phyloP scores from a whole-genome alignment of 2,888 invertebrate genomes.

The Atherix ibis region DNA sequence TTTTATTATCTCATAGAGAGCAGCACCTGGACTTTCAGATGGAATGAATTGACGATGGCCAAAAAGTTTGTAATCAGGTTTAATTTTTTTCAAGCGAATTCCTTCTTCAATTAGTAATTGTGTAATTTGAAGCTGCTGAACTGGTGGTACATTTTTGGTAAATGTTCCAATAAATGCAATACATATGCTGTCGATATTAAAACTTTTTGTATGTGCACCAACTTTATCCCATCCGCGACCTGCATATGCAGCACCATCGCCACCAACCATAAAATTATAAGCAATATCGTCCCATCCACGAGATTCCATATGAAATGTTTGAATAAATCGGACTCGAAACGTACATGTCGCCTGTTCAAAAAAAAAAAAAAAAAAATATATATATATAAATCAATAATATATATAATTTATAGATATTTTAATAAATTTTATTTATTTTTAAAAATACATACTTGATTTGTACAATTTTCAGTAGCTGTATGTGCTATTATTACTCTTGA shows the following conservation, averaged over 20 bases:
- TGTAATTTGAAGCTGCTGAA: constrained; percentile 43
- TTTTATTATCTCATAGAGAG: constrained; percentile 44
- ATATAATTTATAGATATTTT: not conserved
- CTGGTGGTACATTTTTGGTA: constrained; percentile 35
- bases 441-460: constrained; percentile 31
- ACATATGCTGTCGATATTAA: constrained; percentile 49
- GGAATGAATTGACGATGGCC: constrained; percentile 50
- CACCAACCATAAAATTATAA: constrained; percentile 66
- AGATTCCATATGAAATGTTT: constrained; percentile 53
- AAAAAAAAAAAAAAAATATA: too few relatives aligned
- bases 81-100: constrained; percentile 42
- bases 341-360: constrained; percentile 37
- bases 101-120: constrained; percentile 45
- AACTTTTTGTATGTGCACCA: constrained; percentile 54
- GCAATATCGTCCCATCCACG: constrained; percentile 49
- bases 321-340: constrained; percentile 33
- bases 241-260: constrained; percentile 57
- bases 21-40: constrained; percentile 53
- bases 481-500: constrained; percentile 45
- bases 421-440: not conserved
- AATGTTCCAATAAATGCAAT: constrained; percentile 62
- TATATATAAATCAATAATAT: too few relatives aligned
- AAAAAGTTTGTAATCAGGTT: constrained; percentile 46
- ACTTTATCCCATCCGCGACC: constrained; percentile 58
- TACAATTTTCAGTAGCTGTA: constrained; percentile 46